Conservation (phyloP, 2,888 invertebrate species). For the Ernsta delagoae region DNA sequence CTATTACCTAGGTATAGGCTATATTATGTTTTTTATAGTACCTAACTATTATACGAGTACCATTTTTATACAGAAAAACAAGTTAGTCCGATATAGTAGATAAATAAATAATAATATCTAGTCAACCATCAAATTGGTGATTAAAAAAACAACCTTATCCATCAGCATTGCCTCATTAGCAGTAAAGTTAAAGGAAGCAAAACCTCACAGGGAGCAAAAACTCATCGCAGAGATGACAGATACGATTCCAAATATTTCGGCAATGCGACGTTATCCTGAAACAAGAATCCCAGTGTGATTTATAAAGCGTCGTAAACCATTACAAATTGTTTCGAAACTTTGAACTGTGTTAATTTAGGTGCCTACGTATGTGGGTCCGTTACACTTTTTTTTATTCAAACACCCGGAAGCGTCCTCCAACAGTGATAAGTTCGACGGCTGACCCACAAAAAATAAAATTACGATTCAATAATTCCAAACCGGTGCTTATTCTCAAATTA, state of each 20-base stretch:
- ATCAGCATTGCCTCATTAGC: slow-evolving; percentile 67
- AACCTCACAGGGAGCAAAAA: slow-evolving; percentile 64
- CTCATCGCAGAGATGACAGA: slow-evolving; percentile 70
- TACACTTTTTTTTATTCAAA: slow-evolving; percentile 56
- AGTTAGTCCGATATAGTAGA: not conserved
- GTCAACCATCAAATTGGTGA: slow-evolving; percentile 3
- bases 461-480: slow-evolving; percentile 55
- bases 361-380: too few species aligned
- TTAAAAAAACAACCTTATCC: slow-evolving; percentile 14
- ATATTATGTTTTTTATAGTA: too few species aligned
- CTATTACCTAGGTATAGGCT: too few species aligned
- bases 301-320: slow-evolving; percentile 67
- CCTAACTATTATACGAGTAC: too few species aligned
- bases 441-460: slow-evolving; percentile 55
- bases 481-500: slow-evolving; percentile 65
- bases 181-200: slow-evolving; percentile 59
- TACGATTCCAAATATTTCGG: slow-evolving; percentile 82
- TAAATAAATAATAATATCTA: too few species aligned
- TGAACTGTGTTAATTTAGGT: slow-evolving; percentile 42
- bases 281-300: slow-evolving; percentile 75
- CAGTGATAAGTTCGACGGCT: slow-evolving; percentile 35
- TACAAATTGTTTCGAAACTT: slow-evolving; percentile 75
- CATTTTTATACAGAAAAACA: not conserved
- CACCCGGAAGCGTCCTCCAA: slow-evolving; percentile 30
- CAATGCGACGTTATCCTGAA: slow-evolving; percentile 75